phyloP scores from a whole-genome alignment of 2,888 invertebrate genomes.

The Sinelater perroti region DNA sequence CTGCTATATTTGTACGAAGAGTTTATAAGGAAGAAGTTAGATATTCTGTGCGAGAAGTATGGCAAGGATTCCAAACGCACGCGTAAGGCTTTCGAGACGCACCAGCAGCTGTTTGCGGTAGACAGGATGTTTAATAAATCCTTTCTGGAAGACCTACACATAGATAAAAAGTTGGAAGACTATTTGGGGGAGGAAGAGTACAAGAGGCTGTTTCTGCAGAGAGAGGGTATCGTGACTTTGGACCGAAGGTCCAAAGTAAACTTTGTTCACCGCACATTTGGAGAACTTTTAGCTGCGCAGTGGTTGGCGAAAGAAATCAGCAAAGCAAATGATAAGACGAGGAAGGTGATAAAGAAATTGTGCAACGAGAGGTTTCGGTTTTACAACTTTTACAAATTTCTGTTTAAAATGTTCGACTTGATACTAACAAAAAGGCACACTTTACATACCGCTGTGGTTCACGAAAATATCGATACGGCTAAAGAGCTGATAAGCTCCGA shows the following conservation, averaged over 20 bases:
- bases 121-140: not conserved
- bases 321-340: not conserved
- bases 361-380: not conserved
- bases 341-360: not conserved
- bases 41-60: slow-evolving; percentile 13
- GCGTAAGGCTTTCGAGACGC: slow-evolving; percentile 1
- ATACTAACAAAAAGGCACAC: not conserved
- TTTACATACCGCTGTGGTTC: slow-evolving; percentile 2
- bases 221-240: slow-evolving; percentile 11
- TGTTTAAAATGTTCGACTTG: slow-evolving; percentile 10
- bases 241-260: slow-evolving; percentile 18
- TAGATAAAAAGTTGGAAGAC: slow-evolving; percentile 4
- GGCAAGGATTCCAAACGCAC: not conserved
- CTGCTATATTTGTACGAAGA: slow-evolving; percentile 8
- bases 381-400: not conserved
- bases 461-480: not conserved
- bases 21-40: slow-evolving; percentile 7
- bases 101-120: slow-evolving; percentile 17
- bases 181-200: slow-evolving; percentile 6
- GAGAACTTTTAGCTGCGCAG: slow-evolving; percentile 10
- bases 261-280: slow-evolving; percentile 19
- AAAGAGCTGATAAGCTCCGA: not conserved
- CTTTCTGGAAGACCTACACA: not conserved
- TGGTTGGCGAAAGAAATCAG: slow-evolving; percentile 13
- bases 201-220: slow-evolving; percentile 19